Evolutionary conservation across 2,113 vertebrate species (phyloP).

Genomic region (Megalops atlanticus): DNA sequence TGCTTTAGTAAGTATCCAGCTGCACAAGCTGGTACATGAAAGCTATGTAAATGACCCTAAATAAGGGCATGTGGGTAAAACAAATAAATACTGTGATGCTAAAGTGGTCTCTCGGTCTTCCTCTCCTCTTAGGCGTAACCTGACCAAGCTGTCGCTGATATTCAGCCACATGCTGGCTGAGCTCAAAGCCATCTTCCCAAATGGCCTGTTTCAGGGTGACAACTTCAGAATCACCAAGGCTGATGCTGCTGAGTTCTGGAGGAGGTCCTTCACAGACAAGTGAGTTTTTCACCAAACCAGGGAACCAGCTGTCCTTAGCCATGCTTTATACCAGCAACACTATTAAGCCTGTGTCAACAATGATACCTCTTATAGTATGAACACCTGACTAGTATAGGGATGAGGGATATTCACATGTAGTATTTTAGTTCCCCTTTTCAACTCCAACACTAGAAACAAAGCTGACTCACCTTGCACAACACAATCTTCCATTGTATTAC

Average conservation of each 20-base stretch:
- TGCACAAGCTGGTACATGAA: background rate
- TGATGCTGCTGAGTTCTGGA: slow-evolving; percentile 98
- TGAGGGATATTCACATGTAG: too few species aligned
- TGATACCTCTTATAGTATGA: background rate
- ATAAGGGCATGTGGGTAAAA: too few species aligned
- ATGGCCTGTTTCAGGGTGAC: slow-evolving; percentile 95
- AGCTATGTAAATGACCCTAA: background rate
- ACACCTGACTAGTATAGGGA: background rate
- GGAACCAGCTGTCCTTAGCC: background rate
- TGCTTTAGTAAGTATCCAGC: background rate
- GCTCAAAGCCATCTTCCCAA: slow-evolving; percentile 96
- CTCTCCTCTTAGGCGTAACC: slow-evolving; percentile 79
- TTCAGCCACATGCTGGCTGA: slow-evolving; percentile 99
- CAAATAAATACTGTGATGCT: background rate
- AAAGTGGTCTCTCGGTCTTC: background rate
- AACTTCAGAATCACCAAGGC: slow-evolving; percentile 98
- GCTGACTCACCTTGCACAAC: too few species aligned
- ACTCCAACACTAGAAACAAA: too few species aligned
- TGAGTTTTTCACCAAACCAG: slow-evolving; percentile 65
- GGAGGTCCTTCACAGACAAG: slow-evolving; percentile 96
- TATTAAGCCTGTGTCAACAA: background rate
- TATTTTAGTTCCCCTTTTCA: too few species aligned
- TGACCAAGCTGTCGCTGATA: slow-evolving; percentile 96
- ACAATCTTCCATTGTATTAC: too few species aligned
- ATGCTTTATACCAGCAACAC: too few species aligned